A percentile compares a stretch with the other conserved stretches of the same genome.
These are phyloP conservation scores for Lepus americanus DNA, from an alignment of 2,113 vertebrate genomes.

Conservation along the genomic window DNA sequence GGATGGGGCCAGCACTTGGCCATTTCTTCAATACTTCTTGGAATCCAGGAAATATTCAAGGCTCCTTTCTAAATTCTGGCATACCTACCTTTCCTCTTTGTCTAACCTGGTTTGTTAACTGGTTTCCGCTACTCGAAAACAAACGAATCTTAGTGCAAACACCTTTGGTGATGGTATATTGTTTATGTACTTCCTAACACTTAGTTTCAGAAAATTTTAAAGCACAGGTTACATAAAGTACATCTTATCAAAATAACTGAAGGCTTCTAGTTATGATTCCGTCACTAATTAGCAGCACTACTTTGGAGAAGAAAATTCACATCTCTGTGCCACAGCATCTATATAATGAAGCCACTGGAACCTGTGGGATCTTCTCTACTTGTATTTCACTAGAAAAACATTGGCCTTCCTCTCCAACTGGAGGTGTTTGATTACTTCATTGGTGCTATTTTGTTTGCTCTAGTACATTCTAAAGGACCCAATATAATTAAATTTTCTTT, in stretches of 20 bases:
- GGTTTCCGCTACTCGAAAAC: conserved; percentile 56
- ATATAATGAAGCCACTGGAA: neutral
- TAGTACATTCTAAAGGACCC: conserved; percentile 39
- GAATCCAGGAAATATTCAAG: conserved; percentile 4
- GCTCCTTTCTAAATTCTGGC: neutral
- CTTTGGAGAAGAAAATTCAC: conserved; percentile 25
- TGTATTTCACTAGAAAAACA: conserved; percentile 5
- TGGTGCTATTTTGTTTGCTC: neutral
- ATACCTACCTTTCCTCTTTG: neutral
- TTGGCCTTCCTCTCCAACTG: neutral
- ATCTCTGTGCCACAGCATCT: neutral
- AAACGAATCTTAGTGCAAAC: conserved; percentile 19
- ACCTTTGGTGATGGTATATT: neutral
- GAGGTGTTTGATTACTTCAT: conserved; percentile 45
- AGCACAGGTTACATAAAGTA: conserved; percentile 53
- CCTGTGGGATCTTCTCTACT: conserved; percentile 26
- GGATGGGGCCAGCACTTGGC: neutral
- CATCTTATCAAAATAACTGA: conserved; percentile 14
- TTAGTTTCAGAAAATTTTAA: conserved; percentile 10
- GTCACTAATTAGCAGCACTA: neutral
- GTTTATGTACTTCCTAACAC: conserved; percentile 1
- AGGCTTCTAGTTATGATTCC: neutral
- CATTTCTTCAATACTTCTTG: conserved; percentile 13
- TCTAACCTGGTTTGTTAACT: conserved; percentile 1
- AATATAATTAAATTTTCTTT: conserved; percentile 40